Evolutionary conservation across 92 coral and sea anemone species (phyloP), one percentile per base, ranked within the genome.

Genomic region (Heliopora coerulea): DNA sequence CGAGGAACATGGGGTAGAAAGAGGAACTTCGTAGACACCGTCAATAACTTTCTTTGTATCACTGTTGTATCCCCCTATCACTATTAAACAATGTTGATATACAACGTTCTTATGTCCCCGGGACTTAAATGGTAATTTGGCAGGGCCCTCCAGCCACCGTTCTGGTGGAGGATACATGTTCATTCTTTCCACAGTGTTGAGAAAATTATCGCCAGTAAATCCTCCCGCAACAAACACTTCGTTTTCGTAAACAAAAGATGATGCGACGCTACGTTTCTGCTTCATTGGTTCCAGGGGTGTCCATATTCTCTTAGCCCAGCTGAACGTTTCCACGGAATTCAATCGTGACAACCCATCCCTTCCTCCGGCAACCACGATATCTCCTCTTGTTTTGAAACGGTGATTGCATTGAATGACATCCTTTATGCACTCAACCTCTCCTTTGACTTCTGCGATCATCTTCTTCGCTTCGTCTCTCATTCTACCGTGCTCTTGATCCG

Each of bases 291-390:
- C 54, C 41, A 39, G 56, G 39, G 35, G 54, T 65, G 1, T n/a
- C 72, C 72, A 65, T 0, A 56, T 41, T 3, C 56, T 37, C 0
- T 39, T 21, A 15, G 30, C 19, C 12, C 39, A 14, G 29, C 33
- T 44, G 46, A 61, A 34, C 67, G 14, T 29, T 39, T 65, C 72
- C 54, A 65, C 72, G 27, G 72, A 39, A 7, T 65, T 65, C 19
- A 61, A 24, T 1, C 46, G 7, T 15, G 6, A 24, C 4, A 1
- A 30, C 17, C 50, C 32, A 15, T 42, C 50, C 1, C 19, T 0
- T 24, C 72, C 72, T 40, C 72, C 72, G 19, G 54, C 72, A 65
- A 65, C 50, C 17, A 65, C 33, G 6, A 65, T 21, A 56, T 56
- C 32, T 39, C 29, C 52, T 29, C 33, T 25, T 65, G 19, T 65